phyloP scores from a whole-genome alignment of 2,888 invertebrate species.

The Ectobius pallidus region DNA sequence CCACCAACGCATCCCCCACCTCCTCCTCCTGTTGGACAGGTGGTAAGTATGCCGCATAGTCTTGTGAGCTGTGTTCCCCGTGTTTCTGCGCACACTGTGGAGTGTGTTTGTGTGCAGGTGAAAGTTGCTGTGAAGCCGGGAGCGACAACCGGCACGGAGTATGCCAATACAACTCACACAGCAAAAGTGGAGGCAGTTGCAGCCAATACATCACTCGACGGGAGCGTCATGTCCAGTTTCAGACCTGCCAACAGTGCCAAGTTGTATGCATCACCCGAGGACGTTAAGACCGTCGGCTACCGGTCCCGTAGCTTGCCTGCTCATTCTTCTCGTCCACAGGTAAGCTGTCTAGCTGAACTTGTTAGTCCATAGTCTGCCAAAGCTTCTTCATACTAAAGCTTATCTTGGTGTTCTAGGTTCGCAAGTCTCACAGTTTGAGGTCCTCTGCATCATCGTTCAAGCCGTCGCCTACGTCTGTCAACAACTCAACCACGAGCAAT shows the following conservation, averaged over 20 bases:
- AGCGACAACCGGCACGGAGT: slow-evolving; percentile 38
- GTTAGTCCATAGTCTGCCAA: background rate
- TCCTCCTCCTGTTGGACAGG: slow-evolving; percentile 69
- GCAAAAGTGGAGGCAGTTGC: slow-evolving; percentile 53
- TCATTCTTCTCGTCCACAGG: slow-evolving; percentile 49
- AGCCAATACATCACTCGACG: slow-evolving; percentile 49
- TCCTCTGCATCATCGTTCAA: slow-evolving; percentile 58
- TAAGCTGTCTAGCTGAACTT: slow-evolving; percentile 37
- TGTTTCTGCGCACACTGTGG: too few species aligned
- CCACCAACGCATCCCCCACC: slow-evolving; percentile 85
- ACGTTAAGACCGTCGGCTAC: slow-evolving; percentile 73
- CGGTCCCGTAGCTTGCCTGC: slow-evolving; percentile 49
- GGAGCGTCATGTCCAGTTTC: slow-evolving; percentile 81
- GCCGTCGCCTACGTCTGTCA: slow-evolving; percentile 48
- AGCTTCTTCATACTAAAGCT: background rate
- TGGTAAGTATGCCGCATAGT: slow-evolving; percentile 66
- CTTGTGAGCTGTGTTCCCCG: too few species aligned
- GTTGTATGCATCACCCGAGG: slow-evolving; percentile 88
- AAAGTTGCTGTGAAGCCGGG: slow-evolving; percentile 53
- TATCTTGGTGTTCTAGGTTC: slow-evolving; percentile 54
- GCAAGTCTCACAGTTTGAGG: slow-evolving; percentile 67
- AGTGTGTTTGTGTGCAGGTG: too few species aligned
- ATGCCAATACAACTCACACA: slow-evolving; percentile 54
- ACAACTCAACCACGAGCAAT: slow-evolving; percentile 52
- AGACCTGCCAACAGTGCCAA: slow-evolving; percentile 85